Conservation (phyloP, 2,797 vertebrate genomes). For the Centroberyx gerrardi region DNA sequence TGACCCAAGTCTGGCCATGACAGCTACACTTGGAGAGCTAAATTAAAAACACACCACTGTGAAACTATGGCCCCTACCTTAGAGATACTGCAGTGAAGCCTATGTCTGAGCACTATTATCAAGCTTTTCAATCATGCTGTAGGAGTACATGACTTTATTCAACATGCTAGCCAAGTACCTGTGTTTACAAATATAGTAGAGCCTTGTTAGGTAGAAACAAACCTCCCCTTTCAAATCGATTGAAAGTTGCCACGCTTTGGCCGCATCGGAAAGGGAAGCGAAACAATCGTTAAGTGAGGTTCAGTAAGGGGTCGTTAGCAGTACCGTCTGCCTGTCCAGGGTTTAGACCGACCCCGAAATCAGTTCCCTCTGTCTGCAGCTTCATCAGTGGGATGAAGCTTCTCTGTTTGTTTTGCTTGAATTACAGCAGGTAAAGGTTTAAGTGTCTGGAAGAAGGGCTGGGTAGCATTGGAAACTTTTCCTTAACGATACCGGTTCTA, state of each 20-base stretch:
- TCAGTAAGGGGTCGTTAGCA: not conserved
- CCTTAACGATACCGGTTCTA: no score
- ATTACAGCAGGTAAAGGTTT: not conserved
- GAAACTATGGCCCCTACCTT: conserved; percentile 12
- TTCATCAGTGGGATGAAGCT: not conserved
- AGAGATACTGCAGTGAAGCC: conserved; percentile 28
- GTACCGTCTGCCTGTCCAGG: conserved; percentile 3
- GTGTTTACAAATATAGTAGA: conserved; percentile 8
- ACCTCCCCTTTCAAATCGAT: not conserved
- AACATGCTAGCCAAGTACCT: conserved; percentile 4
- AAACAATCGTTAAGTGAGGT: conserved; percentile 2
- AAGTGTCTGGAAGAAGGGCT: not conserved
- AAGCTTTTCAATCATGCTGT: conserved; percentile 1
- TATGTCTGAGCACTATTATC: not conserved
- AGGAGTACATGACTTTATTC: not conserved
- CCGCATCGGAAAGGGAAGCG: not conserved
- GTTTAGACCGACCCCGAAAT: not conserved
- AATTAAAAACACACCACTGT: conserved; percentile 2
- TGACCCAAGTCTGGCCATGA: not conserved
- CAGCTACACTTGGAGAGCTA: not conserved
- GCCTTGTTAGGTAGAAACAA: not conserved
- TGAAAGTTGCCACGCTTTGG: conserved; percentile 12
- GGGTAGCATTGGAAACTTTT: not conserved
- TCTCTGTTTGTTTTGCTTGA: conserved; percentile 14
- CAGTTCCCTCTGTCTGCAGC: conserved; percentile 6